Conservation (phyloP, 2,888 invertebrate genomes). For the Bombylius major region DNA sequence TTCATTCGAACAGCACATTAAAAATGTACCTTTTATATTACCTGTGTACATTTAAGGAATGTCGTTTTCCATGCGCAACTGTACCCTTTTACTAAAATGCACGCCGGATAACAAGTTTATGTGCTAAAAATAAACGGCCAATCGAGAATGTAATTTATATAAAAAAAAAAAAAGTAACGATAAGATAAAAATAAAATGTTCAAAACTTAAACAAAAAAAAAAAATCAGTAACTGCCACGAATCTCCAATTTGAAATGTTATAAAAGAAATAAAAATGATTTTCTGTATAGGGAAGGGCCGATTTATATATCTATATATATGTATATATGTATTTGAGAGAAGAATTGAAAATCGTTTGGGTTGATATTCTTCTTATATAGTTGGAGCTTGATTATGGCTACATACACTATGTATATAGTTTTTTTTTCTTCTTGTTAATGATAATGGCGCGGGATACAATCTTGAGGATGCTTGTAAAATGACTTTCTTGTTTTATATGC, state of each 20-base stretch:
- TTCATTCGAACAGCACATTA: conserved; percentile 1
- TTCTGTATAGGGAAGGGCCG: conserved; percentile 6
- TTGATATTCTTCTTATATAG: background rate
- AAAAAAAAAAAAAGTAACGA: background rate
- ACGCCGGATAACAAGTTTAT: conserved; percentile 7
- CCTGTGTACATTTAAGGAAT: conserved; percentile 16
- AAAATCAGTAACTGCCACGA: conserved; percentile 5
- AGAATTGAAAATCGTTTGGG: background rate
- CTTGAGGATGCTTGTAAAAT: background rate
- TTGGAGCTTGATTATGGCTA: background rate
- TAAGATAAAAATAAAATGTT: background rate
- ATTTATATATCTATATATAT: background rate
- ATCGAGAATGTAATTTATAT: conserved; percentile 7
- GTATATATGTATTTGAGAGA: background rate
- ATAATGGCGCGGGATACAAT: background rate
- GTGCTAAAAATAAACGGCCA: conserved; percentile 14
- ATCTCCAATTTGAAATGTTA: conserved; percentile 8
- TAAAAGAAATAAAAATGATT: background rate
- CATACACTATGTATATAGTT: background rate
- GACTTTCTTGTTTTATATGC: background rate
- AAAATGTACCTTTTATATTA: conserved; percentile 3
- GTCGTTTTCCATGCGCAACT: conserved; percentile 19
- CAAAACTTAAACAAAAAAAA: background rate
- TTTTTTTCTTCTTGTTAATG: background rate
- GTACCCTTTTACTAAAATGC: conserved; percentile 17